phyloP scores from a whole-genome alignment of 2,797 vertebrate species.

The Syngnathus rostellatus region DNA sequence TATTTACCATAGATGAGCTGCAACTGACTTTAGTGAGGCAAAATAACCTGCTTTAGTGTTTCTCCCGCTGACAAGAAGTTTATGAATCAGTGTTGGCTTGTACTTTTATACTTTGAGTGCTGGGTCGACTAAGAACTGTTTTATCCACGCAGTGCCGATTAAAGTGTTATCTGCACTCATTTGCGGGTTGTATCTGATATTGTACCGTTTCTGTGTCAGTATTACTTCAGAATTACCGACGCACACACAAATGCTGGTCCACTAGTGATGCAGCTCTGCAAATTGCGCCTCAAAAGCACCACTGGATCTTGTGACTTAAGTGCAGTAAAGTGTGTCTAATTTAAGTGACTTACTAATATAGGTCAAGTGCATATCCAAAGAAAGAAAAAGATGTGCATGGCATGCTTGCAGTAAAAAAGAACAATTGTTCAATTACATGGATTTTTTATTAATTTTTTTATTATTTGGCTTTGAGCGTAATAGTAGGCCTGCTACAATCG shows the following conservation, averaged over 20 bases:
- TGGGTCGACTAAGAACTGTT: constrained; percentile 9
- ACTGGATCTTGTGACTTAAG: not conserved
- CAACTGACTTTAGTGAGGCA: not conserved
- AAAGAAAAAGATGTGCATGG: not conserved
- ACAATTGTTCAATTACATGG: not conserved
- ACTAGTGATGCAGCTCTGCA: constrained; percentile 32
- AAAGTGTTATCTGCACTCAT: constrained; percentile 32
- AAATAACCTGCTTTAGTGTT: not conserved
- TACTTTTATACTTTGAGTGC: not conserved
- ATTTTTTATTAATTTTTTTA: not conserved
- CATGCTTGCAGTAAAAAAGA: not conserved
- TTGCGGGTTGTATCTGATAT: constrained; percentile 5
- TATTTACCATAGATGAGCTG: constrained; percentile 20
- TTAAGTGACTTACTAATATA: not conserved
- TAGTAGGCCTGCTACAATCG: too few species aligned
- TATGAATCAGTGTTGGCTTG: not conserved
- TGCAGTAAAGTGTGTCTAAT: not conserved
- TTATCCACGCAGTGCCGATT: constrained; percentile 33
- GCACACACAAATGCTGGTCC: constrained; percentile 31
- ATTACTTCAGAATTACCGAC: constrained; percentile 6
- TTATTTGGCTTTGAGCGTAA: not conserved
- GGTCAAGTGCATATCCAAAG: not conserved
- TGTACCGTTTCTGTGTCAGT: constrained; percentile 46
- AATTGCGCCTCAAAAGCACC: constrained; percentile 14
- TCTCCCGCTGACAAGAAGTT: not conserved